A percentile compares a stretch with the other conserved stretches of the same genome.
Conservation (phyloP, 2,888 invertebrate genomes). For the Lochmaea capreae region DNA sequence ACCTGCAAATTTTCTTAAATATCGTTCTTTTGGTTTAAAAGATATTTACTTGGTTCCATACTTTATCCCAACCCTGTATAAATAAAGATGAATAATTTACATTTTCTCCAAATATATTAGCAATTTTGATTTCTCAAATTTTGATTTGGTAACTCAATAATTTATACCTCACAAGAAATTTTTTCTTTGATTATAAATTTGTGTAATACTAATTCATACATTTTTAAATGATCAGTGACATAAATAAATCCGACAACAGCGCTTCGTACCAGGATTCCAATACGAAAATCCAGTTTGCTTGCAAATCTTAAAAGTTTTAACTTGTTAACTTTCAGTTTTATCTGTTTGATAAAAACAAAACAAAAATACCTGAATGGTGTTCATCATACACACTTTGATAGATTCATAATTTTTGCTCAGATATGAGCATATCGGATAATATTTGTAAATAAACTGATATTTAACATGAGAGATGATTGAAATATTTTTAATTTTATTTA, state of each 20-base stretch:
- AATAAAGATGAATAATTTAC: too few relatives aligned
- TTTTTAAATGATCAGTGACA: neutral
- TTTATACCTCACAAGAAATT: too few relatives aligned
- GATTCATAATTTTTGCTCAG: neutral
- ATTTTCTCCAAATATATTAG: too few relatives aligned
- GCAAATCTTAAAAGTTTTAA: slow-evolving; percentile 14
- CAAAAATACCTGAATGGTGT: neutral
- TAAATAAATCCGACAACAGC: slow-evolving; percentile 21
- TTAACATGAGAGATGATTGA: too few relatives aligned
- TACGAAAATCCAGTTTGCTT: slow-evolving; percentile 21
- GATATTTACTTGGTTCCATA: too few relatives aligned
- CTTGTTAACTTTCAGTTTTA: slow-evolving; percentile 23
- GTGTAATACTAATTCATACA: neutral
- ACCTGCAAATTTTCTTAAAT: too few relatives aligned
- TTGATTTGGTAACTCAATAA: too few relatives aligned
- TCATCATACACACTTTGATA: neutral
- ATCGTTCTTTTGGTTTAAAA: too few relatives aligned
- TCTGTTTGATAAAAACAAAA: slow-evolving; percentile 2
- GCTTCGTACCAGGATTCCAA: slow-evolving; percentile 17
- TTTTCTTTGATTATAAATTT: neutral
- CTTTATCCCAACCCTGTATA: too few relatives aligned
- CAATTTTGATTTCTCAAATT: too few relatives aligned
- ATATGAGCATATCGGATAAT: neutral
- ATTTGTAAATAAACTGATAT: too few relatives aligned
- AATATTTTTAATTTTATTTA: too few relatives aligned